Evolutionary conservation across 2,888 invertebrate genomes (phyloP), one percentile per base, ranked within the genome.

Genomic region (Platynereis dumerilii): DNA sequence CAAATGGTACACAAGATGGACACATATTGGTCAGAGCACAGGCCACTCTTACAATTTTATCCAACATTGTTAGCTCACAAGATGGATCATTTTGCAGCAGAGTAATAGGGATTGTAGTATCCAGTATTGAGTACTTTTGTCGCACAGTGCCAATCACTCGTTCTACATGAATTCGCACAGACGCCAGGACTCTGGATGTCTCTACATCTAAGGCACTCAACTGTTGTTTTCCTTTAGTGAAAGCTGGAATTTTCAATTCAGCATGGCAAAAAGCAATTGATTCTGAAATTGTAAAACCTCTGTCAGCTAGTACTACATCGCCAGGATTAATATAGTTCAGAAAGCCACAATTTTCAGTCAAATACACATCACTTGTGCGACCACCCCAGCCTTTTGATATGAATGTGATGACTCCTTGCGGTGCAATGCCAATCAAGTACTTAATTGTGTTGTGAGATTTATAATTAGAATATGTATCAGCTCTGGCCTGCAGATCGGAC

Each of bases 311-410:
- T 10, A 72, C 68, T 28, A 73, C 22, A 55, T 73, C 70, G 10
- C 71, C 68, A 27, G 68, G 70, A 0, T 66, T 28, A 17, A 72
- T 48, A 20, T 70, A 66, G n/a, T 72, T 39, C 20, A 75, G 29
- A n/a, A 70, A 52, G 1, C 67, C 69, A 58, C 56, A 66, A 17
- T 74, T 39, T 55, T 72, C 68, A n/a, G 70, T 71, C 2, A 75
- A 58, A 34, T 61, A 57, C 62, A 74, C 74, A 45, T 75, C 74
- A 57, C 69, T 68, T 1, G 67, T 57, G 39, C 72, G 59, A 1
- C 75, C 76, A 52, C 74, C 75, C 71, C 70, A 76, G 5, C 69
- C 72, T 45, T 69, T 65, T 20, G 72, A 75, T 22, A 76, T 66
- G 59, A 71, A 76, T 2, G 65, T 62, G 24, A 74, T 68, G 12